phyloP scores from a whole-genome alignment of 35 echinoderm and acorn worm genomes.

The Holothuria glaberrima region DNA sequence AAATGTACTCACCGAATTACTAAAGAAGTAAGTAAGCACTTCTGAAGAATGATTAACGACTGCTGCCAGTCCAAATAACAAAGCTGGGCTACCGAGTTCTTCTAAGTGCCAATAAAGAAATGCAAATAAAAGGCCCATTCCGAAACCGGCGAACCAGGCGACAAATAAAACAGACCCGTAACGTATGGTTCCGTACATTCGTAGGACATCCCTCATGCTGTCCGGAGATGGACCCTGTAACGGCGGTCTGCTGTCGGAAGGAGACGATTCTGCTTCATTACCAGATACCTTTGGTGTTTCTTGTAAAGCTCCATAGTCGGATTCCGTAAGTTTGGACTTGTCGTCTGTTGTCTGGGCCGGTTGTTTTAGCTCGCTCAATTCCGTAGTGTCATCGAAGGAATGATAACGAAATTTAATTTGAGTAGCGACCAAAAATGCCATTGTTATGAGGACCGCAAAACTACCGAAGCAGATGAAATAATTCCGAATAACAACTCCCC shows the following conservation, averaged over 20 bases:
- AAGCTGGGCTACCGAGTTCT: constrained; percentile 84
- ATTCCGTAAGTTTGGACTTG: constrained; percentile 47
- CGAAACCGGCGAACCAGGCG: constrained; percentile 91
- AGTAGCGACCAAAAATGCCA: constrained; percentile 82
- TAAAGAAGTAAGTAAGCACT: constrained; percentile 89
- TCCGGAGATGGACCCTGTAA: background rate
- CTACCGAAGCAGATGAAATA: constrained; percentile 90
- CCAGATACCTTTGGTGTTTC: background rate
- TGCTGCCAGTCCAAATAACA: constrained; percentile 86
- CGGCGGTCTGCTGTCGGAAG: background rate
- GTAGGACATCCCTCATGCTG: constrained; percentile 70
- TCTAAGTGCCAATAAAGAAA: constrained; percentile 95
- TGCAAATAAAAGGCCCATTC: constrained; percentile 84
- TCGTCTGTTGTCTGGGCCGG: background rate
- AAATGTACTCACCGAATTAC: constrained; percentile 55
- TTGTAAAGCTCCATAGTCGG: constrained; percentile 39
- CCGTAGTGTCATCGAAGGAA: constrained; percentile 52
- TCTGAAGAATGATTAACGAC: constrained; percentile 90
- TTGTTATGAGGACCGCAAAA: constrained; percentile 84
- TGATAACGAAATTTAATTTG: constrained; percentile 80
- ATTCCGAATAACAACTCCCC: constrained; percentile 52
- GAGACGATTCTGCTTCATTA: background rate
- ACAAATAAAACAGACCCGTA: constrained; percentile 90
- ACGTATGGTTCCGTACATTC: constrained; percentile 76
- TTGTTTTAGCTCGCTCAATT: constrained; percentile 38